Evolutionary conservation across 2,888 invertebrate genomes (phyloP).

Genomic region (Phortica magna): DNA sequence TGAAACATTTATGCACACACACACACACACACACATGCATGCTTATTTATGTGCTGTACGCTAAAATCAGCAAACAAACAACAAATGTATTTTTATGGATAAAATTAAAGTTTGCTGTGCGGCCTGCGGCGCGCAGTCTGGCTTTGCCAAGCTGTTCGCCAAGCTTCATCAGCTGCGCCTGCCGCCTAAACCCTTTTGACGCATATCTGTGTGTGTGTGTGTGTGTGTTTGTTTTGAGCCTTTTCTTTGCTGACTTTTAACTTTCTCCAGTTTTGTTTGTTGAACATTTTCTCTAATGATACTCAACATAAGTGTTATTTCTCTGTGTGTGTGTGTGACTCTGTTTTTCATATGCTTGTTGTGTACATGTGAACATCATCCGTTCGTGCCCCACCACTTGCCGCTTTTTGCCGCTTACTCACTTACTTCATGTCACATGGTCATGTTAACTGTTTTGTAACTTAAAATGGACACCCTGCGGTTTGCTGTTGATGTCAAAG

Average conservation of each 20-base stretch:
- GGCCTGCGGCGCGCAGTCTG: not conserved
- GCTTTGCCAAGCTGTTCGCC: not conserved
- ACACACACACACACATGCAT: not conserved
- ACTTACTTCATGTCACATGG: conserved; percentile 5
- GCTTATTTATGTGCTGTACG: not conserved
- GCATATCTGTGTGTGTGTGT: not conserved
- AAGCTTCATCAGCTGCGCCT: too few species aligned
- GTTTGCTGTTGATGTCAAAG: conserved; percentile 66
- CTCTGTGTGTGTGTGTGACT: conserved; percentile 45
- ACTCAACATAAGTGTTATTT: conserved; percentile 67
- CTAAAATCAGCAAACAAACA: conserved; percentile 27
- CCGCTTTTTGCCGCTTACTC: not conserved
- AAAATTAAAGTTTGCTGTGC: not conserved
- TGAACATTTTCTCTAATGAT: conserved; percentile 72
- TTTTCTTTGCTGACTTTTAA: conserved; percentile 62
- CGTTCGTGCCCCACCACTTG: not conserved
- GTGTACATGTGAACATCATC: not conserved
- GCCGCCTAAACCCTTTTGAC: not conserved
- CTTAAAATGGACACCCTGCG: conserved; percentile 58
- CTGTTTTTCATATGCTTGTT: not conserved
- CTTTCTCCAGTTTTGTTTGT: conserved; percentile 59
- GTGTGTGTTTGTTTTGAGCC: conserved; percentile 42
- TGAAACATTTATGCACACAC: too few species aligned
- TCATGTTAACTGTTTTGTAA: conserved; percentile 60
- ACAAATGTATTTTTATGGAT: conserved; percentile 20